phyloP scores from a whole-genome alignment of 1,140 invertebrate genomes.

The Heliconius melpomene region DNA sequence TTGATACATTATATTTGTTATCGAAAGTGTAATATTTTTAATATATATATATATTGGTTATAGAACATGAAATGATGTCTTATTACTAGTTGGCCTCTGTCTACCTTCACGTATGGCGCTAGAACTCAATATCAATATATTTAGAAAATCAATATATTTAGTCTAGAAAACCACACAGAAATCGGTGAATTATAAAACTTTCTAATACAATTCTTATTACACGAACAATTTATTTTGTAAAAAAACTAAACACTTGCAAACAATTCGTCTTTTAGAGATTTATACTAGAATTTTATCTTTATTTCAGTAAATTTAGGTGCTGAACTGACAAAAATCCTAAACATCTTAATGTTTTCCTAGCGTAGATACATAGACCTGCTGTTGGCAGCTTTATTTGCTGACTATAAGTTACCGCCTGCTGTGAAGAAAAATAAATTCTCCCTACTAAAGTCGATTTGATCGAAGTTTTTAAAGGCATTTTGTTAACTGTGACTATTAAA shows the following conservation, averaged over 20 bases:
- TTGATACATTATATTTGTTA: not conserved
- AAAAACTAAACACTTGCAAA: not conserved
- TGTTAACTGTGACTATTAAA: not conserved
- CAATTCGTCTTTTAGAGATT: constrained; percentile 1
- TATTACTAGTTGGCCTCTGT: too few species aligned
- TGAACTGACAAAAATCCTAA: constrained; percentile 30
- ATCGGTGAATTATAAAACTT: not conserved
- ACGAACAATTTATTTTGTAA: not conserved
- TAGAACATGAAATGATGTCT: too few species aligned
- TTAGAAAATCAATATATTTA: too few species aligned
- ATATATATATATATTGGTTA: too few species aligned
- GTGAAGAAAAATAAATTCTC: constrained; percentile 29
- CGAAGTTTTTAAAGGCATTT: constrained; percentile 8
- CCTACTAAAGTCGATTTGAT: constrained; percentile 22
- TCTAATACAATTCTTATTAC: not conserved
- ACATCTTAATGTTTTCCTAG: constrained; percentile 31
- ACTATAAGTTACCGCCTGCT: constrained; percentile 33
- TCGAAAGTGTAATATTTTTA: not conserved
- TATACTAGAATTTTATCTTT: not conserved
- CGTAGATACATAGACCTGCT: constrained; percentile 26
- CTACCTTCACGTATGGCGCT: too few species aligned
- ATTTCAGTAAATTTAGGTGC: constrained; percentile 6
- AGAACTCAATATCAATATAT: too few species aligned
- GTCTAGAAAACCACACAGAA: too few species aligned
- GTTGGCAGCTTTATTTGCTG: constrained; percentile 37